A percentile compares a stretch with the other conserved stretches of the same genome.
These are phyloP conservation scores for Crioceris asparagi DNA, from an alignment of 2,888 invertebrate genomes.

Conservation along the genomic window DNA sequence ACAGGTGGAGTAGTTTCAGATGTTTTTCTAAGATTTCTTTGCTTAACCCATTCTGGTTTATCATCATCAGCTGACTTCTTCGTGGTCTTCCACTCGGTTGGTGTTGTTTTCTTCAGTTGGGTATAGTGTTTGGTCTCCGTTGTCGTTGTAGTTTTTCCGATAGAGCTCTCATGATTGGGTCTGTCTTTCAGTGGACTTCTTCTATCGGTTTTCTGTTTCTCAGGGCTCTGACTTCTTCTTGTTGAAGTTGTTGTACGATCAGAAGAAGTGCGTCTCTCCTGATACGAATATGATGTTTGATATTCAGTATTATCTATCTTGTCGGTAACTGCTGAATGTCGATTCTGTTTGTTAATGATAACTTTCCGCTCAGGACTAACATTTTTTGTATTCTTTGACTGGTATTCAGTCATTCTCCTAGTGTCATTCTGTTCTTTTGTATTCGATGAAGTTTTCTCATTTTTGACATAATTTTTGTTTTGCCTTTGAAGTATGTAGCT, in stretches of 20 bases:
- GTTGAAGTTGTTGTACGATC: constrained; percentile 14
- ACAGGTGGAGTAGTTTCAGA: constrained; percentile 28
- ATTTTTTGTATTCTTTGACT: constrained; percentile 14
- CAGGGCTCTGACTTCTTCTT: constrained; percentile 19
- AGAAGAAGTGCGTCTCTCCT: constrained; percentile 21
- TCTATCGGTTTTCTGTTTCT: constrained; percentile 6
- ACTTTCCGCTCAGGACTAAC: constrained; percentile 19
- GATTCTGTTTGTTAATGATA: constrained; percentile 16
- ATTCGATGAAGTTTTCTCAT: constrained; percentile 1
- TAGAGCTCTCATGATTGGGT: no score
- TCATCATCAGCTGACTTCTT: constrained; percentile 35
- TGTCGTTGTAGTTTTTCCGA: no score
- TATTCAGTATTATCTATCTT: constrained; percentile 10
- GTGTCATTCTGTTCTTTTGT: neutral
- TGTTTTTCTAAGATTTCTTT: constrained; percentile 48
- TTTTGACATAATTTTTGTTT: constrained; percentile 4
- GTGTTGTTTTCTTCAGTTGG: constrained; percentile 31
- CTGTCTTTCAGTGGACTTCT: constrained; percentile 7
- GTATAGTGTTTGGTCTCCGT: constrained; percentile 20
- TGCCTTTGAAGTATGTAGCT: constrained; percentile 23
- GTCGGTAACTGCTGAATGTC: constrained; percentile 16
- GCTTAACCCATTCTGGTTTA: constrained; percentile 53
- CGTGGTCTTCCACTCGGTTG: constrained; percentile 12
- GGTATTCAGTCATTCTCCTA: neutral
- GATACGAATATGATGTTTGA: constrained; percentile 10